phyloP scores from a whole-genome alignment of 92 coral and sea anemone species.

The Zoanthus sansibaricus region DNA sequence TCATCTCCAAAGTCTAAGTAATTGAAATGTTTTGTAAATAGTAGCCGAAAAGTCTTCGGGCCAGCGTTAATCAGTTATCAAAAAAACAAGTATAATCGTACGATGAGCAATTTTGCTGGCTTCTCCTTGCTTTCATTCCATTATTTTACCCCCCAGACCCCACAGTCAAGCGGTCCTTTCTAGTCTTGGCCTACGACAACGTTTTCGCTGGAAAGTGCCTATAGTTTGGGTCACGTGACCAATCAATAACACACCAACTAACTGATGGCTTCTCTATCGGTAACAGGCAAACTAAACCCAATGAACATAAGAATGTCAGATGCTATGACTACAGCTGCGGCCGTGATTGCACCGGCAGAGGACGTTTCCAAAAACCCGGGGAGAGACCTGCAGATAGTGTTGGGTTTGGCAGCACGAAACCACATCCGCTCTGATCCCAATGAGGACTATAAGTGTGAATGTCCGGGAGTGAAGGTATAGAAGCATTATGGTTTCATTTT shows the following conservation, averaged over 20 bases:
- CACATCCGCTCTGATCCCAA: slow-evolving; percentile 51
- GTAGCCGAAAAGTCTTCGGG: too few species aligned
- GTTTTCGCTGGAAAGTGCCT: too few species aligned
- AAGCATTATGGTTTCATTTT: neutral
- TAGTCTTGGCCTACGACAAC: too few species aligned
- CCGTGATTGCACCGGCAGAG: slow-evolving; percentile 68
- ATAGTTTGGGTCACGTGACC: too few species aligned
- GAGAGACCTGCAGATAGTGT: slow-evolving; percentile 84
- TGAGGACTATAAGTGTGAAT: slow-evolving; percentile 43
- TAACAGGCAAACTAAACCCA: slow-evolving; percentile 57
- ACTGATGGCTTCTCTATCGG: neutral
- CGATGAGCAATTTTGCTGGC: too few species aligned
- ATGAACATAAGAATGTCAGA: slow-evolving; percentile 69
- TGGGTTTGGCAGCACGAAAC: slow-evolving; percentile 74
- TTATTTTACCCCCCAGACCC: too few species aligned
- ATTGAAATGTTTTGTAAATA: too few species aligned
- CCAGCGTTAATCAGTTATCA: too few species aligned
- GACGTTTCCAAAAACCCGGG: slow-evolving; percentile 71
- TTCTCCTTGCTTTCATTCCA: too few species aligned
- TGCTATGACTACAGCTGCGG: slow-evolving; percentile 89
- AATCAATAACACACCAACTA: neutral
- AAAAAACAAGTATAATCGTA: too few species aligned
- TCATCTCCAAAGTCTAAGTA: too few species aligned
- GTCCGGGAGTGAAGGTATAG: slow-evolving; percentile 41
- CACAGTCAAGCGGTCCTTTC: too few species aligned